These are phyloP conservation scores for Rostratula benghalensis DNA, from an alignment of 2,113 vertebrate genomes.

Conservation along the genomic window DNA sequence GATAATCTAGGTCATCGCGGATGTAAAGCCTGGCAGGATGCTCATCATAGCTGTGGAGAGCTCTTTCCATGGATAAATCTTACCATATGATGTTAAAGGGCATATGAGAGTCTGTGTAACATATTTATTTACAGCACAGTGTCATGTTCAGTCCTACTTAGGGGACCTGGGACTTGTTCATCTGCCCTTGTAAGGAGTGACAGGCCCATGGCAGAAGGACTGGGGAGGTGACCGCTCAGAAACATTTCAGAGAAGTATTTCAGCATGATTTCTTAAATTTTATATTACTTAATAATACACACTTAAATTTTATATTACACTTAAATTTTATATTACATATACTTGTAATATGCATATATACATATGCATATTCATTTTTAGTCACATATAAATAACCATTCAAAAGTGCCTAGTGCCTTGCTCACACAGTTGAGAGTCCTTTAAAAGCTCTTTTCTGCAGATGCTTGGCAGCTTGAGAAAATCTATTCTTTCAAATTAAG, in stretches of 20 bases:
- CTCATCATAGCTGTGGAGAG: not conserved
- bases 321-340: not conserved
- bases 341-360: not conserved
- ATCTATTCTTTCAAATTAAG: not conserved
- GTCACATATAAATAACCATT: not conserved
- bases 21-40: not conserved
- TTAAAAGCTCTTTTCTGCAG: not conserved
- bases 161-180: not conserved
- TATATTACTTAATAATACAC: no score
- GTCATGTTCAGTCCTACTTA: not conserved
- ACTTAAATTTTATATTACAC: no score
- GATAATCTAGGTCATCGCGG: not conserved
- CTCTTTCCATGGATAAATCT: not conserved
- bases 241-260: not conserved
- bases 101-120: not conserved
- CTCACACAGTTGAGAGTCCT: accelerated
- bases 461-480: not conserved
- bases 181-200: not conserved
- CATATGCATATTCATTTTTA: not conserved
- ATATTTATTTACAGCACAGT: not conserved
- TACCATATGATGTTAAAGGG: not conserved
- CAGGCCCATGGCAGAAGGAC: not conserved
- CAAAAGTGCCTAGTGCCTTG: not conserved
- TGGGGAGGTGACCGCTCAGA: not conserved
- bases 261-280: not conserved